Base-by-base conservation (phyloP, 2,797 vertebrate species). In the Fistularia commersonii region DNA sequence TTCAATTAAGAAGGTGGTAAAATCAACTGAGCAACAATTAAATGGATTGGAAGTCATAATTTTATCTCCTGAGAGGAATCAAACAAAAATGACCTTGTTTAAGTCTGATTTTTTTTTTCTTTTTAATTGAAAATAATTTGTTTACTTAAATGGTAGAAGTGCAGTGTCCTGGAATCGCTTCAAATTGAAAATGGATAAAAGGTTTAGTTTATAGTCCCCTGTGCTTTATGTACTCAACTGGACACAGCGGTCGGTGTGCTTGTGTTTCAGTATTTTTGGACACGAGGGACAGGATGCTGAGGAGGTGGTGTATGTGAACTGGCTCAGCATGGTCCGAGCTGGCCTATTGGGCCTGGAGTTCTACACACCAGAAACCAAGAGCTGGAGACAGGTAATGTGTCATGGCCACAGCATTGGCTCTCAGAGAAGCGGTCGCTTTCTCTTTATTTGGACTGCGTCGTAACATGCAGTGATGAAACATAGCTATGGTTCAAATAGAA, bases 321-420 rank as follows among this genome's bases (percentile, higher is more conserved):
- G 95, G 95, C 88, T 97, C 71, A 94, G 90, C 76, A 97, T 97
- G 95, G 93, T 94, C 39, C 80, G 94, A 48, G 92, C 93, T 0
- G 94, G 94, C 31, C 84, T 97, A 46, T 51, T 95, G 48, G 94
- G 91, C 1, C 80, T 97, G 66, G 94, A 97, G 82, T 97, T 94
- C 77, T 97, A 93, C 79, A 96, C 94, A 9, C 87, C 91, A 0
- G 91, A 93, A 76, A 91, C 82, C 61, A 88, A 90, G 72, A 92
- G 72, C 73, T 97, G 95, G 95, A 92, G 94, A 89, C 95, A 97
- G 92, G 95, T 97, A 72, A 54, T 39, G 6, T 5, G 7, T 51
- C 52, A 8, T 8, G 32, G 32, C 23, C 12, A 8, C 8, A 2
- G 1, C 32, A 9, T 14, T 38, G 3, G 11, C 15, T 36, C 41